Percentiles rank a stretch among this genome's conserved stretches.
These are phyloP conservation scores for Drosophila bifasciata DNA, from an alignment of 1,140 invertebrate species.

Conservation along the genomic window DNA sequence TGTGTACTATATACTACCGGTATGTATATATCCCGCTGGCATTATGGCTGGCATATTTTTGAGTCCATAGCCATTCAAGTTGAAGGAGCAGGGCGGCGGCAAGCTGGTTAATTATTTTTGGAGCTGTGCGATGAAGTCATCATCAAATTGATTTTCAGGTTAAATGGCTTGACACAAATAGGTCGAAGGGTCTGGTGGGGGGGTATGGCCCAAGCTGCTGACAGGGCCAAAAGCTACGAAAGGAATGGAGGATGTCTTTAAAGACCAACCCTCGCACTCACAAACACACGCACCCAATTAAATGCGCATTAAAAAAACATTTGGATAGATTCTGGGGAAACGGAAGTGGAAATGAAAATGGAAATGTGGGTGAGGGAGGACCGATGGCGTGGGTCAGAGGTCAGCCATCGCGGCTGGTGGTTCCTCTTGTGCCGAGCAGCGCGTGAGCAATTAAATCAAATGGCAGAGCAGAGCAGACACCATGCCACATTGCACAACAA, in stretches of 20 bases:
- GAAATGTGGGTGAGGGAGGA: not conserved
- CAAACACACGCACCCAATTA: constrained; percentile 75
- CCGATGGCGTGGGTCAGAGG: constrained; percentile 5
- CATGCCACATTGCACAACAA: constrained; percentile 70
- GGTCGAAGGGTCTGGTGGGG: not conserved
- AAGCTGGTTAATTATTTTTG: constrained; percentile 72
- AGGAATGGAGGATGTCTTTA: constrained; percentile 38
- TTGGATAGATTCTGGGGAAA: constrained; percentile 35
- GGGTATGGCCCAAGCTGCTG: constrained; percentile 17
- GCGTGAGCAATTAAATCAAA: constrained; percentile 81
- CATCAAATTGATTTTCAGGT: constrained; percentile 71
- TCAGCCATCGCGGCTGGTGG: constrained; percentile 35
- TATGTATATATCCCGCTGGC: not conserved
- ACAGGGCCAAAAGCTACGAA: constrained; percentile 31
- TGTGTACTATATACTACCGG: no score
- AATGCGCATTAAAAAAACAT: constrained; percentile 80
- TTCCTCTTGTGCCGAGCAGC: constrained; percentile 23
- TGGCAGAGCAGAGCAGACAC: constrained; percentile 72
- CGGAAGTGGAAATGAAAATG: constrained; percentile 5
- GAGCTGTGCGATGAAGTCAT: constrained; percentile 64
- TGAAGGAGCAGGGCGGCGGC: constrained; percentile 16
- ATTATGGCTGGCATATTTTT: constrained; percentile 26
- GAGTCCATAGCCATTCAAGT: constrained; percentile 6
- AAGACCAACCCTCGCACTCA: constrained; percentile 28
- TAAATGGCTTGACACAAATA: constrained; percentile 71